These are phyloP conservation scores for Drosophila sordidapex DNA, from an alignment of 2,888 invertebrate species.

Conservation along the genomic window DNA sequence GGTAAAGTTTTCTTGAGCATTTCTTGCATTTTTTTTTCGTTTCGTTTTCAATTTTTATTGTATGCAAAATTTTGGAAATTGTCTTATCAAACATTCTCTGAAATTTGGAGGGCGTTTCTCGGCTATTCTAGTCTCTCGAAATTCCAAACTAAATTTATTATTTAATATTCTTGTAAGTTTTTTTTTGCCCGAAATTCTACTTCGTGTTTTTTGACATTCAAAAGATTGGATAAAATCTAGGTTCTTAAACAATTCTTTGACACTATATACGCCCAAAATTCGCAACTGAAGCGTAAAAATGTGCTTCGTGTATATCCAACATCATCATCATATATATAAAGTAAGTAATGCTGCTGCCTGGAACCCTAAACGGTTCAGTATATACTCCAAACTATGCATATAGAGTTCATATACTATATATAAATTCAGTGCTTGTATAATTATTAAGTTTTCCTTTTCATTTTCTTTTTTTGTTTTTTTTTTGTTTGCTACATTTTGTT, in stretches of 20 bases:
- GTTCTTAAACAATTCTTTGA: neutral
- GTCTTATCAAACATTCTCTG: conserved; percentile 69
- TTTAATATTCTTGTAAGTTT: conserved; percentile 15
- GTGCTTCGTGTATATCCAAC: conserved; percentile 49
- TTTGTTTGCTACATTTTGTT: conserved; percentile 14
- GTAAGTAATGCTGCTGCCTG: conserved; percentile 69
- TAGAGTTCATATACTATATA: conserved; percentile 60
- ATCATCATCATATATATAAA: conserved; percentile 63
- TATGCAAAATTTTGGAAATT: conserved; percentile 45
- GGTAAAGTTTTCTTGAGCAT: conserved; percentile 64
- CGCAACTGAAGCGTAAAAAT: conserved; percentile 36
- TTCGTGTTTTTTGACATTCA: conserved; percentile 1
- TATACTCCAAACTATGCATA: conserved; percentile 66
- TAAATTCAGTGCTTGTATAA: conserved; percentile 80
- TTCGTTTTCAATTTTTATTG: conserved; percentile 18
- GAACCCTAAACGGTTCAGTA: conserved; percentile 71
- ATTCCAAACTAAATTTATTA: conserved; percentile 34
- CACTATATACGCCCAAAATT: conserved; percentile 8
- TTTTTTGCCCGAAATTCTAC: conserved; percentile 10
- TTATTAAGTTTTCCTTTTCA: conserved; percentile 31
- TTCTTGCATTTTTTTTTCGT: conserved; percentile 6
- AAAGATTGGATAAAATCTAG: conserved; percentile 8
- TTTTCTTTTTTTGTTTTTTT: conserved; percentile 1
- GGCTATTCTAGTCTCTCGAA: conserved; percentile 56
- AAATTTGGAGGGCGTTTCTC: conserved; percentile 71